Evolutionary conservation across 2,888 invertebrate genomes (phyloP).

Genomic region (Drosophila picticornis): DNA sequence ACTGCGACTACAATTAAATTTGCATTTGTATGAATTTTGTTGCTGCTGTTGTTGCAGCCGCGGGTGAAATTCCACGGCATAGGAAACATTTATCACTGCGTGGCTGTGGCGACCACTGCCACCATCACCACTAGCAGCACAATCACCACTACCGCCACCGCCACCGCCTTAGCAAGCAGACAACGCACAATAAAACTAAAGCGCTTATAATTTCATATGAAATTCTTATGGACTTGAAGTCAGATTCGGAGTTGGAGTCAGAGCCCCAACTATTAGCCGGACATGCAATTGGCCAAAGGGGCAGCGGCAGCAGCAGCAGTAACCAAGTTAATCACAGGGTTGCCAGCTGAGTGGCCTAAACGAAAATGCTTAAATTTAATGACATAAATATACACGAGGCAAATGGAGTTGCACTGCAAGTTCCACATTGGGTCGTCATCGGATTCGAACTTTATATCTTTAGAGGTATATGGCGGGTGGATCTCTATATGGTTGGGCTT

Average conservation of each 20-base stretch:
- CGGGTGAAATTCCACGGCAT: constrained; percentile 79
- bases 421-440: constrained; percentile 20
- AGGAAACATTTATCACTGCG: constrained; percentile 85
- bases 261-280: constrained; percentile 72
- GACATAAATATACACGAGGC: constrained; percentile 82
- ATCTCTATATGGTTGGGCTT: constrained; percentile 15
- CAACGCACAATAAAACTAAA: constrained; percentile 83
- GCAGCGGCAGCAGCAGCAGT: constrained; percentile 50
- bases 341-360: constrained; percentile 82
- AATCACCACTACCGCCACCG: constrained; percentile 38
- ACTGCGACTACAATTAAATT: constrained; percentile 84
- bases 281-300: constrained; percentile 70
- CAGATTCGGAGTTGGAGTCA: constrained; percentile 37
- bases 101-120: constrained; percentile 48
- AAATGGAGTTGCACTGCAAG: constrained; percentile 49
- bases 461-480: constrained; percentile 61
- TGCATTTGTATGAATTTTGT: constrained; percentile 84
- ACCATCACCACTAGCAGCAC: constrained; percentile 30
- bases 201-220: constrained; percentile 83
- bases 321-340: constrained; percentile 81
- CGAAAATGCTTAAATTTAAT: constrained; percentile 85
- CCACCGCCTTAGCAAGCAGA: constrained; percentile 53
- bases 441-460: constrained; percentile 20
- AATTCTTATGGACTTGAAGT: constrained; percentile 64
- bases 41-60: constrained; percentile 60